phyloP scores from a whole-genome alignment of 2,797 vertebrate genomes.

The Channa striata region DNA sequence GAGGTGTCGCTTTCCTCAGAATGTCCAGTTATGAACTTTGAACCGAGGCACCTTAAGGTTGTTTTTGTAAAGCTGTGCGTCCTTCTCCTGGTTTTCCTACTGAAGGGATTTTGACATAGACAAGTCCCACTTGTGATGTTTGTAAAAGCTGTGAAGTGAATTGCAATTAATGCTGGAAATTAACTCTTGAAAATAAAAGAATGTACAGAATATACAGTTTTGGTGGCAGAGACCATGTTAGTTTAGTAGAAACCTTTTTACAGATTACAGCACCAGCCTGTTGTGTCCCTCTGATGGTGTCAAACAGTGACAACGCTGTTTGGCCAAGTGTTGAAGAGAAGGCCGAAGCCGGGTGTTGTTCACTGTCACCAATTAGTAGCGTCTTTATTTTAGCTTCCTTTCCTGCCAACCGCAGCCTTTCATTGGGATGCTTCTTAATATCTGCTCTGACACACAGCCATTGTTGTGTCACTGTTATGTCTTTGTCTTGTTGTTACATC shows the following conservation, averaged over 20 bases:
- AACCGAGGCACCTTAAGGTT: too few relatives aligned
- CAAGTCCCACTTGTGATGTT: too few relatives aligned
- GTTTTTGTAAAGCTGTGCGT: too few relatives aligned
- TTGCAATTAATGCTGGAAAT: too few relatives aligned
- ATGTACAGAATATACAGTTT: background rate
- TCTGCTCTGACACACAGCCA: background rate
- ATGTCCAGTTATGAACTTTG: too few relatives aligned
- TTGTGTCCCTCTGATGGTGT: too few relatives aligned
- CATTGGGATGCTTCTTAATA: background rate
- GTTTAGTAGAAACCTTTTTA: background rate
- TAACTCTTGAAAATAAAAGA: background rate
- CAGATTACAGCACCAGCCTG: too few relatives aligned
- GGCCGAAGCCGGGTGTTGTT: background rate
- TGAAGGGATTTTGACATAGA: too few relatives aligned
- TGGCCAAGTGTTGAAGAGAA: background rate
- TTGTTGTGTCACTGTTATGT: background rate
- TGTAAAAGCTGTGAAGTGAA: too few relatives aligned
- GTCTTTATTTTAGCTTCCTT: conserved; percentile 1
- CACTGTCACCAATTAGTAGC: background rate
- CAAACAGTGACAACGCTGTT: too few relatives aligned
- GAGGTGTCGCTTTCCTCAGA: background rate
- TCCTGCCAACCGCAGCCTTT: background rate
- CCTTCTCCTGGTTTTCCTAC: too few relatives aligned
- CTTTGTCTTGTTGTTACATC: background rate
- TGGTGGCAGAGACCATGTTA: background rate